Percentiles rank a stretch among this genome's conserved stretches.
phyloP scores from a whole-genome alignment of 2,113 vertebrate species.

The Ibidorhyncha struthersii region DNA sequence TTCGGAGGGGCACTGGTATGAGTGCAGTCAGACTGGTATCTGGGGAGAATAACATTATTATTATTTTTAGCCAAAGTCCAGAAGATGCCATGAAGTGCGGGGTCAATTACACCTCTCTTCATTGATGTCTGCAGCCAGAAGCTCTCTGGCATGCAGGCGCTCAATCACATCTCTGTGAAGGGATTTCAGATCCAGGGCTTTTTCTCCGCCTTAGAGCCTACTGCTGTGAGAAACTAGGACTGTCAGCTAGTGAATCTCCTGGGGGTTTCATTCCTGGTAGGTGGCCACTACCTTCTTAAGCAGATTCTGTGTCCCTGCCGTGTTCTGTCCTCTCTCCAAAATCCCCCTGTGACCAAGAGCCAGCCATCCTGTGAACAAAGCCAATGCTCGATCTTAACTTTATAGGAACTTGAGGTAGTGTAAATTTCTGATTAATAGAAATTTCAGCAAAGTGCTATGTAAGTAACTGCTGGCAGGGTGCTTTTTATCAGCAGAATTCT shows the following conservation, averaged over 20 bases:
- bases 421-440: background rate
- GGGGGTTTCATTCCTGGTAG: background rate
- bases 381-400: background rate
- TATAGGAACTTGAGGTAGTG: background rate
- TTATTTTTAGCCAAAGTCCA: background rate
- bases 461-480: background rate
- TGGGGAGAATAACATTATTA: background rate
- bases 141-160: fast-evolving
- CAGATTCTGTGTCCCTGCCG: background rate
- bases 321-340: background rate
- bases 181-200: background rate
- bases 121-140: background rate
- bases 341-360: background rate
- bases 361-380: background rate
- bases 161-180: background rate
- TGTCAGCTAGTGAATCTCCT: background rate
- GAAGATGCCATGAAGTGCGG: fast-evolving
- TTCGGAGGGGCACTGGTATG: background rate
- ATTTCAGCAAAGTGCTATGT: background rate
- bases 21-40: background rate
- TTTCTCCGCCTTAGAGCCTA: background rate
- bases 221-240: background rate
- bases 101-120: background rate
- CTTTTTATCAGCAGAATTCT: background rate
- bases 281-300: background rate